Evolutionary conservation across 2,888 invertebrate genomes (phyloP), one percentile per base, ranked within the genome.

Genomic region (Cordylochernes scorpioides): DNA sequence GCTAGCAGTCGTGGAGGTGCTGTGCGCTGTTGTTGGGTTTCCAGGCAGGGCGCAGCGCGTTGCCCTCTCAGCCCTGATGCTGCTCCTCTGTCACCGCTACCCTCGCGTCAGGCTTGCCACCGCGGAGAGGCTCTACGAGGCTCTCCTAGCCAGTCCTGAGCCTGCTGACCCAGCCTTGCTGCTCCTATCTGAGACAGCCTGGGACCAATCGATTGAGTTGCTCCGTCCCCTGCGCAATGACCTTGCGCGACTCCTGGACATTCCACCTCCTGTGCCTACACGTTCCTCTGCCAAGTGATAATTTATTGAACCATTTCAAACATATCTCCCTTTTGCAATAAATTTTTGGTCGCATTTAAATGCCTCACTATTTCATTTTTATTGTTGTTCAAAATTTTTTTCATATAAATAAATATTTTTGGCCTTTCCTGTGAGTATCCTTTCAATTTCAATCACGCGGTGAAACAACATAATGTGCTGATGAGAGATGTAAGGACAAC

Each of bases 11-110:
- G 71, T 82, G 40, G 74, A 73, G 52, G 70, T 86, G 1, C 60
- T 75, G 28, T 78, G 78, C 47, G 77, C 80, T 47, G 59, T 78
- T 27, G 61, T 82, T 36, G 78, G 78, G 62, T 29, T 39, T 25
- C 25, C 28, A n/a, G 28, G 42, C 37, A 6, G 61, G 71, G 1
- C 30, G 33, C 34, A 33, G 28, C 32, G 41, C 19, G n/a, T n/a
- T n/a, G 30, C 36, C 18, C 59, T 82, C 17, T 65, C 67, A 1
- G 73, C 74, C 48, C 56, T 84, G 28, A 65, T 69, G 31, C 67
- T 80, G 45, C 68, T 73, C 48, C 55, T 84, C 36, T 78, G 80
- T 45, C 70, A 78, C 52, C 64, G 68, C 25, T 75, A 73, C 52
- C 68, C 73, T 16, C 73, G 73, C 51, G 65, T 82, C 29, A 63